Percentiles rank a stretch among this genome's conserved stretches.
These are phyloP conservation scores for Melanostoma scalare DNA, from an alignment of 2,888 invertebrate genomes.

Conservation along the genomic window DNA sequence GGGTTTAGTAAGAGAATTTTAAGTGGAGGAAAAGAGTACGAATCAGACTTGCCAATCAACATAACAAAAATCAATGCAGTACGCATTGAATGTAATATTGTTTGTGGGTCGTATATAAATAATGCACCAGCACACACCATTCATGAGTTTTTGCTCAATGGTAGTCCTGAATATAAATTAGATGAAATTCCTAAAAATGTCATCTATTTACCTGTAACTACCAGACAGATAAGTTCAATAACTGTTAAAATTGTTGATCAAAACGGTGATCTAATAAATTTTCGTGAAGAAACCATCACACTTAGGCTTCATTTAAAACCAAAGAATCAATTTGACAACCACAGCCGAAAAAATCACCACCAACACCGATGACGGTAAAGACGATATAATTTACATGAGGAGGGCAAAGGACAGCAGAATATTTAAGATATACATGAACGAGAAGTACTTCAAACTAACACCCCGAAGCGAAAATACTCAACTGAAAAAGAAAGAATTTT, in stretches of 20 bases:
- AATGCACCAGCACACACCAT: slow-evolving; percentile 76
- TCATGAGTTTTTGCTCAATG: slow-evolving; percentile 76
- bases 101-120: slow-evolving; percentile 42
- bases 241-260: slow-evolving; percentile 76
- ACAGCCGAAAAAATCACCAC: too few species aligned
- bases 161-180: slow-evolving; percentile 77
- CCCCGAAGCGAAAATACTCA: too few species aligned
- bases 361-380: too few species aligned
- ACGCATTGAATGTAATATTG: slow-evolving; percentile 51
- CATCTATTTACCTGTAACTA: slow-evolving; percentile 76
- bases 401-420: too few species aligned
- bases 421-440: too few species aligned
- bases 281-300: slow-evolving; percentile 76
- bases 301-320: too few species aligned
- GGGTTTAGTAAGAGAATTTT: slow-evolving; percentile 33
- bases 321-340: too few species aligned
- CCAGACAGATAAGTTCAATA: slow-evolving; percentile 73
- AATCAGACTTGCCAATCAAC: slow-evolving; percentile 76
- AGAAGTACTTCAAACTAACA: too few species aligned
- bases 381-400: too few species aligned
- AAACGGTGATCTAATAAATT: slow-evolving; percentile 76
- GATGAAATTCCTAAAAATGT: slow-evolving; percentile 76
- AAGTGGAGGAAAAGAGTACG: slow-evolving; percentile 64
- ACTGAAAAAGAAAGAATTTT: too few species aligned
- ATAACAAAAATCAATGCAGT: slow-evolving; percentile 74